Evolutionary conservation across 1,140 invertebrate genomes (phyloP).

Genomic region (Acromyrmex heyeri): DNA sequence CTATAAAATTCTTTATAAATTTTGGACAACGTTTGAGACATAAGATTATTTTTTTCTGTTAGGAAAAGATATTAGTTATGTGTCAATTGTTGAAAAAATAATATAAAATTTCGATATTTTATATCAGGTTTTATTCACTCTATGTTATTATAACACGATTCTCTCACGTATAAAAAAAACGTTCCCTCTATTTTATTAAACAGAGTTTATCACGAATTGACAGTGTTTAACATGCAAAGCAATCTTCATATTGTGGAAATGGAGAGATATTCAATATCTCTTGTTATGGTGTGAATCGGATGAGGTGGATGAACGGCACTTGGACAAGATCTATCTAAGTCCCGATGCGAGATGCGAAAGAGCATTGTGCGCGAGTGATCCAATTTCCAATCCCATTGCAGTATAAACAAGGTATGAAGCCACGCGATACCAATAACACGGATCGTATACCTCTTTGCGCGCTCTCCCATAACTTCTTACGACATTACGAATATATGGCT

Average conservation of each 20-base stretch:
- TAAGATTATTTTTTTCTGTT: neutral
- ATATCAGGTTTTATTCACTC: neutral
- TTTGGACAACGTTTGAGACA: neutral
- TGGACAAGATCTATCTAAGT: conserved; percentile 20
- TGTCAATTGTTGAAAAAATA: neutral
- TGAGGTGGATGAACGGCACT: conserved; percentile 45
- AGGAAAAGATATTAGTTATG: neutral
- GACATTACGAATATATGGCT: conserved; percentile 39
- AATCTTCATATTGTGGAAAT: conserved; percentile 11
- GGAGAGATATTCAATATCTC: neutral
- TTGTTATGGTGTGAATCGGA: conserved; percentile 33
- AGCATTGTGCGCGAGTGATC: conserved; percentile 53
- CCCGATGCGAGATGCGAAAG: conserved; percentile 5
- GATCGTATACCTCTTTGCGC: conserved; percentile 63
- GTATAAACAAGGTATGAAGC: conserved; percentile 60
- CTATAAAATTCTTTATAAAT: neutral
- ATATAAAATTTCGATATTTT: conserved; percentile 6
- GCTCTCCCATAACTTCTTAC: conserved; percentile 64
- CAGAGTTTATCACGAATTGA: neutral
- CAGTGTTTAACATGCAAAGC: neutral
- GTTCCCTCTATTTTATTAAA: neutral
- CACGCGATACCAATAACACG: conserved; percentile 67
- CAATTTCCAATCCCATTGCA: conserved; percentile 72
- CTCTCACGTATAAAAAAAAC: neutral
- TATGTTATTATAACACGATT: neutral